Evolutionary conservation across 2,113 vertebrate species (phyloP).

Genomic region (Hassar affinis): DNA sequence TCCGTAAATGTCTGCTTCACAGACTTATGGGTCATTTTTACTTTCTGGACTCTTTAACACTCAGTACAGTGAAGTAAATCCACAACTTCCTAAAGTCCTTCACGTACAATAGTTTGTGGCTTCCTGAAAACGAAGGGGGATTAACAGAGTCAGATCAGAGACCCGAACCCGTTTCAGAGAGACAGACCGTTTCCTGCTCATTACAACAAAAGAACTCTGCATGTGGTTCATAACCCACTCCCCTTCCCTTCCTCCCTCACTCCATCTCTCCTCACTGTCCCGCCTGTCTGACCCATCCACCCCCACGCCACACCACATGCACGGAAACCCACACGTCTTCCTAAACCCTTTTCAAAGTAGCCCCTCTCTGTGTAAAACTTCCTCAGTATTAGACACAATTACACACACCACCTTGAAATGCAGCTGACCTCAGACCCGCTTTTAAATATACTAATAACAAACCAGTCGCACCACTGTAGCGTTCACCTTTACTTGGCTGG

Average conservation of each 20-base stretch:
- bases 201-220: conserved; percentile 44
- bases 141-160: neutral
- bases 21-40: neutral
- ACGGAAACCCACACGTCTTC: neutral
- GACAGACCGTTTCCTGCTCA: conserved; percentile 17
- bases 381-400: neutral
- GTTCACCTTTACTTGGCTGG: neutral
- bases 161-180: neutral
- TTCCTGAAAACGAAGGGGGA: neutral
- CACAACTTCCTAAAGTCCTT: neutral
- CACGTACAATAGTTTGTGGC: neutral
- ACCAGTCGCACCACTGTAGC: neutral
- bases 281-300: neutral
- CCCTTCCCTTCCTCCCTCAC: neutral
- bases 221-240: conserved; percentile 41
- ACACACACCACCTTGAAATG: neutral
- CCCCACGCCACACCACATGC: neutral
- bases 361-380: neutral
- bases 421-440: neutral
- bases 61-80: neutral
- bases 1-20: neutral
- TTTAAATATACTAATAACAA: neutral
- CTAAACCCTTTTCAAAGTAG: conserved; percentile 10
- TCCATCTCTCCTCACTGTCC: conserved; percentile 4
- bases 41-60: neutral